Evolutionary conservation across 1,140 invertebrate species (phyloP), one percentile per base, ranked within the genome.

Genomic region (Elysia chlorotica): DNA sequence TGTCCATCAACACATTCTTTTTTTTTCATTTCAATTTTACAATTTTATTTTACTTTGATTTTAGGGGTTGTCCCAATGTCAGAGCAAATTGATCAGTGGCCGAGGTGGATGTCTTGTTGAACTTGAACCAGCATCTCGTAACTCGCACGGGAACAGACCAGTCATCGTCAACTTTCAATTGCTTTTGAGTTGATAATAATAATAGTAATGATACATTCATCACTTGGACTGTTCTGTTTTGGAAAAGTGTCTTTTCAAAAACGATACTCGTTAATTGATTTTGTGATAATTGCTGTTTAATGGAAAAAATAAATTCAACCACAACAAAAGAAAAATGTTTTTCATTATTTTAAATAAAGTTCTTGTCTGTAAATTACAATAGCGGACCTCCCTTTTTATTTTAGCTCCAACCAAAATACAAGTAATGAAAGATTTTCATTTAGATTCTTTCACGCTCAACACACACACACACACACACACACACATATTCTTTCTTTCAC

Each of bases 71-170:
- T 31, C 38, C 35, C 3, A 67, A 21, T 67, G 65, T 41, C 65
- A 67, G 48, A 37, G 53, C 14, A 67, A 67, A 25, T 30, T 67
- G 38, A 67, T 67, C 48, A 67, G 35, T 67, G 30, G 56, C 56
- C 41, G 65, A 67, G 28, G 38, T 67, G 10, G 48, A 48, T 3
- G 17, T 37, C 14, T 23, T 54, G 0, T 30, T 25, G 6, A 1
- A 33, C 17, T 4, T 6, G 1, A 30, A 2, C 10, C 31, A 54
- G 36, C 65, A 38, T 31, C 41, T 67, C 23, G 65, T 67, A n/a
- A n/a, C n/a, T n/a, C n/a, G n/a, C n/a, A n/a, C n/a, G n/a, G n/a
- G n/a, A n/a, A n/a, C n/a, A n/a, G n/a, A 67, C 38, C 5, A 54
- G 30, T 17, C 30, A 54, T 30, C 33, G 23, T n/a, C 33, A 4